Evolutionary conservation across 2,797 vertebrate genomes (phyloP), one percentile per base, ranked within the genome.

Genomic region (Acridotheres tristis): DNA sequence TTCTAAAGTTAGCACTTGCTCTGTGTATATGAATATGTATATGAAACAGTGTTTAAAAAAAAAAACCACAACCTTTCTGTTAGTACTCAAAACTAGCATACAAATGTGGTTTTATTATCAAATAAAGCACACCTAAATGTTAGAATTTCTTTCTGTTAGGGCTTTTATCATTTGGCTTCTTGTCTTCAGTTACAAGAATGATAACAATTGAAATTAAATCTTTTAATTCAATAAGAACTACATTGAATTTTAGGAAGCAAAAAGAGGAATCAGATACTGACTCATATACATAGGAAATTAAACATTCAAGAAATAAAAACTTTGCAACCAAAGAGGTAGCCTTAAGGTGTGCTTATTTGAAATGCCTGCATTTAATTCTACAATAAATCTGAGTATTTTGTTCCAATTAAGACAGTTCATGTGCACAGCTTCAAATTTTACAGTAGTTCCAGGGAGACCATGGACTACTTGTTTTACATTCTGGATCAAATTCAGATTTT

Each of bases 161-260:
- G 73, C 88, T 87, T 97, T 90, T 97, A 97, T 97, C 96, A 93
- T 97, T 97, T 97, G 87, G 74, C 74, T 95, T 97, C 88, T 96
- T 96, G 88, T 97, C 97, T 98, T 98, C 93, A 91, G 87, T 98
- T 98, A 97, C 97, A 97, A 93, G 95, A 97, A 97, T 96, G 97
- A 98, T 97, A 98, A 97, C 98, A 97, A 95, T 82, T 97, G 97
- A 98, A 98, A 98, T 55, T 42, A 91, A 97, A 98, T 97, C 77
- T 93, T 97, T 97, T 97, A 97, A 98, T 97, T 98, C 96, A 98
- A 93, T 98, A 97, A 98, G 86, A 97, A 85, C 69, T 72, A 82
- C 50, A 18, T 91, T 97, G 92, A 96, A 97, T 97, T 97, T 97
- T 97, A 96, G 97, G 96, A 97, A 93, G 85, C 88, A 91, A 88